These are phyloP conservation scores for Alosa alosa DNA, from an alignment of 2,113 vertebrate genomes.

Conservation along the genomic window DNA sequence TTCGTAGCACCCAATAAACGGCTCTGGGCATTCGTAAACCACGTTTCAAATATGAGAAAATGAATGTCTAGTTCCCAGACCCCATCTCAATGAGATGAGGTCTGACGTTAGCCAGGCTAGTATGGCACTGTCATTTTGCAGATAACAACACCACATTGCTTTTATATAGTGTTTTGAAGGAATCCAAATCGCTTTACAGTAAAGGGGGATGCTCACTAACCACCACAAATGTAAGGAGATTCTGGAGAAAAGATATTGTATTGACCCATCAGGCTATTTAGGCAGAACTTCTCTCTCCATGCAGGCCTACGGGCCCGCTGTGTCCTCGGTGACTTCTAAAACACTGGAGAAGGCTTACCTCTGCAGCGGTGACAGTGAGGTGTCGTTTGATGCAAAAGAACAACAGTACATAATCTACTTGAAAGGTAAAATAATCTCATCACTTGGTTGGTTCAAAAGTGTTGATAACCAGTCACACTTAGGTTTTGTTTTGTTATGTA, in stretches of 20 bases:
- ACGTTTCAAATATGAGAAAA: no score
- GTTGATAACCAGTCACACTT: background rate
- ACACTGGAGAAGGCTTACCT: slow-evolving; percentile 63
- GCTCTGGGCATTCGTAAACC: no score
- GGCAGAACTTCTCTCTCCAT: background rate
- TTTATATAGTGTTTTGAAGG: no score
- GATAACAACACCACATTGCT: no score
- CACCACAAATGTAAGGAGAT: background rate
- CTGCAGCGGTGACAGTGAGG: slow-evolving; percentile 48
- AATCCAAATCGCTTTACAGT: no score
- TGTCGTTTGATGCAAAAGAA: slow-evolving; percentile 48
- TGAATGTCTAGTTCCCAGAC: no score
- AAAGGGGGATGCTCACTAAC: no score
- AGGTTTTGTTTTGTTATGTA: no score
- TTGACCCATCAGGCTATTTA: no score
- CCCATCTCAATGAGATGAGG: no score
- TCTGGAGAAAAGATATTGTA: background rate
- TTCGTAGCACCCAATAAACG: no score
- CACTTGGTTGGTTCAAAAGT: background rate
- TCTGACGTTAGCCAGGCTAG: no score
- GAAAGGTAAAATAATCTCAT: slow-evolving; percentile 36
- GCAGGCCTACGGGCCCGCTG: slow-evolving; percentile 38
- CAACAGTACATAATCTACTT: slow-evolving; percentile 61
- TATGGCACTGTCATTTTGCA: background rate
- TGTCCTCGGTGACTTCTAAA: slow-evolving; percentile 52